Evolutionary conservation across 2,113 vertebrate genomes (phyloP).

Genomic region (Triplophysa tibetana): DNA sequence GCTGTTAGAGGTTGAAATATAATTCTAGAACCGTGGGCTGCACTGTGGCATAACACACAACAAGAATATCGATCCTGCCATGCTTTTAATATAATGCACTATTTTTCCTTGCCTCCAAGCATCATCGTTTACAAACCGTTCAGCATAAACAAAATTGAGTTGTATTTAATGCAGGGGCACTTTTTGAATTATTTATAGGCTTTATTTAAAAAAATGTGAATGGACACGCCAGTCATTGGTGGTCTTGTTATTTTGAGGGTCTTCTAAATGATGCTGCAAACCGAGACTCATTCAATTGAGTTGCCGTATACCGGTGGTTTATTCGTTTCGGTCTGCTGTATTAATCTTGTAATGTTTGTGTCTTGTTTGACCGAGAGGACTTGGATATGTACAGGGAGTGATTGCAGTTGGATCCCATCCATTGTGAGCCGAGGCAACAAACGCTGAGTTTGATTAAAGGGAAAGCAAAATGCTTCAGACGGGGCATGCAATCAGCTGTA

Average conservation of each 20-base stretch:
- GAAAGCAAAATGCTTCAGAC: conserved; percentile 21
- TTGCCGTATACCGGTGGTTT: conserved; percentile 4
- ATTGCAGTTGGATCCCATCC: conserved; percentile 7
- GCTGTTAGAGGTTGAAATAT: conserved; percentile 25
- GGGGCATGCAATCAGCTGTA: conserved; percentile 3
- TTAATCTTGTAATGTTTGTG: background rate
- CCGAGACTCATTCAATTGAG: background rate
- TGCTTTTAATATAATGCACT: conserved; percentile 22
- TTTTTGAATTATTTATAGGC: conserved; percentile 8
- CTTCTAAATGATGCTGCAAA: background rate
- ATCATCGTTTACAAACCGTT: conserved; percentile 16
- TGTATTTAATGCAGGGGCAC: background rate
- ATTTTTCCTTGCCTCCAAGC: background rate
- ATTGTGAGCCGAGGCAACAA: conserved; percentile 11
- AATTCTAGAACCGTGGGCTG: conserved; percentile 21
- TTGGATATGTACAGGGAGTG: background rate
- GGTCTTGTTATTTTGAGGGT: background rate
- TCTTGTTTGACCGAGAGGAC: conserved; percentile 8
- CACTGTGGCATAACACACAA: background rate
- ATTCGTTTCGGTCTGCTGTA: conserved; percentile 13
- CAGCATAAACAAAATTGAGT: background rate
- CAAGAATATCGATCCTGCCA: background rate
- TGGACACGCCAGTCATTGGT: background rate
- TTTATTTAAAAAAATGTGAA: background rate
- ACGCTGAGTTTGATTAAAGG: conserved; percentile 21